A percentile compares a stretch with the other conserved stretches of the same genome.
These are phyloP conservation scores for Acleris emargana DNA, from an alignment of 2,888 invertebrate species.

Conservation along the genomic window DNA sequence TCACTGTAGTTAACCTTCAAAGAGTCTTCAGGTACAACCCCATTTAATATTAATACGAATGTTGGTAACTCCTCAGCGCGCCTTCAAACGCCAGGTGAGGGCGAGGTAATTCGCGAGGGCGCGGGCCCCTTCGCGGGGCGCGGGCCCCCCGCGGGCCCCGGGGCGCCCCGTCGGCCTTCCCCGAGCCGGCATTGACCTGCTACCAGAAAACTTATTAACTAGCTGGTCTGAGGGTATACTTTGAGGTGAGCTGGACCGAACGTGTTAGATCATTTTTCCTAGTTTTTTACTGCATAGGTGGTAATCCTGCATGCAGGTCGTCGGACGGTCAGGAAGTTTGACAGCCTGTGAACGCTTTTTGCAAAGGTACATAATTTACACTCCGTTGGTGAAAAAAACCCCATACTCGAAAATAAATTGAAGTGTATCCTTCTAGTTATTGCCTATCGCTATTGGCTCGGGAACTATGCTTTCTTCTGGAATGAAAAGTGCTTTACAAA, in stretches of 20 bases:
- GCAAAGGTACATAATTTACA: no score
- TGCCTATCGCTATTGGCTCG: no score
- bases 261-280: not conserved
- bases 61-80: constrained; percentile 37
- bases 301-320: not conserved
- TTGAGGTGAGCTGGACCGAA: not conserved
- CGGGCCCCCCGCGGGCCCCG: constrained; percentile 43
- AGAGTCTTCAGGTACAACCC: not conserved
- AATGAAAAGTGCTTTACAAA: no score
- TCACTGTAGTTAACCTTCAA: not conserved
- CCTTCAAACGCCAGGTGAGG: constrained; percentile 77
- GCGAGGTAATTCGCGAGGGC: constrained; percentile 62
- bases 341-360: no score
- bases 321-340: no score
- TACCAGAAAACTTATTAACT: constrained; percentile 6
- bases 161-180: not conserved
- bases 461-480: no score
- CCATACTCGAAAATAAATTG: no score
- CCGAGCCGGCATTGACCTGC: not conserved
- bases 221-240: constrained; percentile 3
- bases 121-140: constrained; percentile 52
- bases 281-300: not conserved
- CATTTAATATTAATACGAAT: constrained; percentile 8
- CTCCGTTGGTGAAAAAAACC: no score
- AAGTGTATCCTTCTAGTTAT: no score